Evolutionary conservation across 2,888 invertebrate species (phyloP), one percentile per base, ranked within the genome.

Genomic region (Idaea aversata): DNA sequence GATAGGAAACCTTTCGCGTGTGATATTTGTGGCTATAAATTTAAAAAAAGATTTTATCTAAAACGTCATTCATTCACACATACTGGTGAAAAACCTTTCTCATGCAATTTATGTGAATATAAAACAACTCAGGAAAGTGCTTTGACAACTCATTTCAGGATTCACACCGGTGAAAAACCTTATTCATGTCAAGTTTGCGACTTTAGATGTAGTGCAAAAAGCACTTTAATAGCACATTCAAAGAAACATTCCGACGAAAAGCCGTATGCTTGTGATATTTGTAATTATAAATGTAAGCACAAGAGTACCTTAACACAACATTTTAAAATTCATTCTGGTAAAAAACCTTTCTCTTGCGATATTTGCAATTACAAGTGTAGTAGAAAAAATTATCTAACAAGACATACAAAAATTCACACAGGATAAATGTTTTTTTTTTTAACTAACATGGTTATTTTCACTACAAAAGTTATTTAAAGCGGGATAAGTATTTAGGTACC

Each of bases 1-100:
- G 47, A 4, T 4, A 13, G 13, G 13, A 47, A 13, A 47, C 47
- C 47, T 10, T 47, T 47, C 47, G 3, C 47, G 13, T 47, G 47
- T 13, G 13, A 13, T 47, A 13, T 47, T 4, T 47, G 47, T 47
- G 47, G 47, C 13, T 47, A 47, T 47, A 47, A 13, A 47, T 47
- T 47, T 47, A 47, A 47, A 13, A 47, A 47, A 47, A 47, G 47
- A 47, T 47, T 47, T 47, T 47, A 47, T 47, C 7, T 47, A 10
- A 47, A 5, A 4, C 47, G 47, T 47, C 47, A 47, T 47, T 47
- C 13, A 47, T 13, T 47, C 10, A 47, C 47, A 13, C 47, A 47
- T 13, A 59, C 66, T 7, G 63, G 63, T 0, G 62, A 62, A 34
- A 62, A 58, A n/a, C 62, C 62, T 3, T 58, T 35, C 35, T 15